phyloP scores from a whole-genome alignment of 2,797 vertebrate species.

The Cichlasoma orientale region DNA sequence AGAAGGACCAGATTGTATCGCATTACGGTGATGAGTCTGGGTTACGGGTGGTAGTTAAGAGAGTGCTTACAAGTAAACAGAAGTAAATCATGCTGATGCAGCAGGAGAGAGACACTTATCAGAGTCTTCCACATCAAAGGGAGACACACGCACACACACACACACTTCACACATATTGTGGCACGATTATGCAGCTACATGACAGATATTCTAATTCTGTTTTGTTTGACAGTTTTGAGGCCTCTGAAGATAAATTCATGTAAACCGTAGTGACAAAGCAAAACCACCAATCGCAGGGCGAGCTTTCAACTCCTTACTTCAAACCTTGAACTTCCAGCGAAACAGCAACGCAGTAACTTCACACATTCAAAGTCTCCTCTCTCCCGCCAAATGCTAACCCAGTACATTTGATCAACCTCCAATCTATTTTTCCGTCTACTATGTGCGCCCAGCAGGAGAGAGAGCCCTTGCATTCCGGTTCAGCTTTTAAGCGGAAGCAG shows the following conservation, averaged over 20 bases:
- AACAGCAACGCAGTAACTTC: conserved; percentile 9
- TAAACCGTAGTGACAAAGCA: conserved; percentile 3
- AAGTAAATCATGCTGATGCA: conserved; percentile 61
- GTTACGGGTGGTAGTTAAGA: conserved; percentile 47
- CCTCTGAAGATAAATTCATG: conserved; percentile 5
- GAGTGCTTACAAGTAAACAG: conserved; percentile 47
- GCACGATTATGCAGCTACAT: conserved; percentile 38
- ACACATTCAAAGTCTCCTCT: conserved; percentile 9
- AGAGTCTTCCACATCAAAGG: conserved; percentile 55
- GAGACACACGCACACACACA: conserved; percentile 9
- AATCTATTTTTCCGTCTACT: conserved; percentile 23
- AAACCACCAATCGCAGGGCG: conserved; percentile 1
- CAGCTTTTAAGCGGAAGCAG: conserved; percentile 43
- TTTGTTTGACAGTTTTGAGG: conserved; percentile 42
- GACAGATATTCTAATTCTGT: conserved; percentile 39
- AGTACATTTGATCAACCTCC: conserved; percentile 36
- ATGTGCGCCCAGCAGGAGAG: conserved; percentile 26
- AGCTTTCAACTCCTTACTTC: background rate
- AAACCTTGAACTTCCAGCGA: background rate
- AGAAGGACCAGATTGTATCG: conserved; percentile 59
- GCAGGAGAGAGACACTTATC: conserved; percentile 42
- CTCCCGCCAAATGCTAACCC: conserved; percentile 7
- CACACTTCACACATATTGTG: conserved; percentile 9
- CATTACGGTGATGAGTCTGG: conserved; percentile 58
- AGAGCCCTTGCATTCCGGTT: conserved; percentile 32